These are phyloP conservation scores for Acanthacorydalis orientalis DNA, from an alignment of 2,888 invertebrate genomes.

Conservation along the genomic window DNA sequence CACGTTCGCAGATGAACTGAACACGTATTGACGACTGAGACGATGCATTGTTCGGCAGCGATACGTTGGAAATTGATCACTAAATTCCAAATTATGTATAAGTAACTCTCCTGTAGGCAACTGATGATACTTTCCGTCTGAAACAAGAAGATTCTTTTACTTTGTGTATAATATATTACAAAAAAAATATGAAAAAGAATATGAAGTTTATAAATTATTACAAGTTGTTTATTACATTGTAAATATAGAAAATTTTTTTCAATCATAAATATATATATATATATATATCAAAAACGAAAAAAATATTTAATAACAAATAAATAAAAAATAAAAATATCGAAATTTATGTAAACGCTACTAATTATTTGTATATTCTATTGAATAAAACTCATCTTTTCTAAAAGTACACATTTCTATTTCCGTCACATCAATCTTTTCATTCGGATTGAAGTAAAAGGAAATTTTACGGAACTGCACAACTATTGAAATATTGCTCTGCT, in stretches of 20 bases:
- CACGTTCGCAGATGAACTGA: slow-evolving; percentile 49
- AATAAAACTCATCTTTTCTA: neutral
- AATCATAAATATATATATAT: neutral
- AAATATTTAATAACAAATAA: no score
- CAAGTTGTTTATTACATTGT: neutral
- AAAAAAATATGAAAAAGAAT: no score
- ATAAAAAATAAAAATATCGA: no score
- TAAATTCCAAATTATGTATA: slow-evolving; percentile 56
- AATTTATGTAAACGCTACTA: neutral
- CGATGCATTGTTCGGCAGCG: slow-evolving; percentile 58
- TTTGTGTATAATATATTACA: neutral
- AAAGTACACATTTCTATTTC: no score
- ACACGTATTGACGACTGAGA: slow-evolving; percentile 51
- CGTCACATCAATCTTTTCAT: no score
- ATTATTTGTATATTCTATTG: neutral
- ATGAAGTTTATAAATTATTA: no score
- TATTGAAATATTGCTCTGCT: no score
- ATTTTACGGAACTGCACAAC: no score
- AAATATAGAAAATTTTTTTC: no score
- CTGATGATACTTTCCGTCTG: slow-evolving; percentile 61
- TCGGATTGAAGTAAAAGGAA: no score
- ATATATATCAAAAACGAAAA: no score
- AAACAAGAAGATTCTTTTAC: slow-evolving; percentile 14
- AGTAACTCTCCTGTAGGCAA: slow-evolving; percentile 56
- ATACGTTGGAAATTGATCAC: slow-evolving; percentile 54